Percentiles rank a stretch among this genome's conserved stretches.
These are phyloP conservation scores for Trichechus manatus DNA, from an alignment of 2,113 vertebrate species.

Conservation along the genomic window DNA sequence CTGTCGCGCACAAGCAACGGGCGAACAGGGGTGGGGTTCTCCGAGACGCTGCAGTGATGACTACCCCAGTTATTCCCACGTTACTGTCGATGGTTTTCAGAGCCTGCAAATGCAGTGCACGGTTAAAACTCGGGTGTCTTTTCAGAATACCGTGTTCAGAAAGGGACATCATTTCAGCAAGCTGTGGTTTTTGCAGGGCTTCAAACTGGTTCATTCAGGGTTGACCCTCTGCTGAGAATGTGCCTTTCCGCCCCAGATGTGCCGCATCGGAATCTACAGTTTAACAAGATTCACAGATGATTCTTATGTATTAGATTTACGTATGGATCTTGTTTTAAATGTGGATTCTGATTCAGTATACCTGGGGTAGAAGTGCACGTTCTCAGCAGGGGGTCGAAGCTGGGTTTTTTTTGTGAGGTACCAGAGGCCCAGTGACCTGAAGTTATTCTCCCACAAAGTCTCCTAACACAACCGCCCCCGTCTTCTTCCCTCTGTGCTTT, in stretches of 20 bases:
- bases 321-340: no score
- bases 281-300: no score
- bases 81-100: neutral
- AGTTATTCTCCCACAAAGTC: accelerated
- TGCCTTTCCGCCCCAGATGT: no score
- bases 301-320: no score
- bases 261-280: no score
- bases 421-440: neutral
- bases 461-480: accelerated
- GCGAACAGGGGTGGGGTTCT: neutral
- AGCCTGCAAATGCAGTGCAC: neutral
- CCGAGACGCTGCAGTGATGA: no score
- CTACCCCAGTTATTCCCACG: no score
- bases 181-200: neutral
- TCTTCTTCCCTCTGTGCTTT: accelerated
- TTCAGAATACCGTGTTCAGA: neutral
- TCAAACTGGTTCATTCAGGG: no score
- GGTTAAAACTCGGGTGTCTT: neutral
- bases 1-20: conserved; percentile 28
- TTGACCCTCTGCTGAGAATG: no score
- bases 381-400: no score
- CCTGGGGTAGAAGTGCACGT: no score
- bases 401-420: neutral
- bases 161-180: neutral
- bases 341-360: no score